Evolutionary conservation across 1,140 invertebrate species (phyloP), one percentile per base, ranked within the genome.

Genomic region (Coenobita brevimanus): DNA sequence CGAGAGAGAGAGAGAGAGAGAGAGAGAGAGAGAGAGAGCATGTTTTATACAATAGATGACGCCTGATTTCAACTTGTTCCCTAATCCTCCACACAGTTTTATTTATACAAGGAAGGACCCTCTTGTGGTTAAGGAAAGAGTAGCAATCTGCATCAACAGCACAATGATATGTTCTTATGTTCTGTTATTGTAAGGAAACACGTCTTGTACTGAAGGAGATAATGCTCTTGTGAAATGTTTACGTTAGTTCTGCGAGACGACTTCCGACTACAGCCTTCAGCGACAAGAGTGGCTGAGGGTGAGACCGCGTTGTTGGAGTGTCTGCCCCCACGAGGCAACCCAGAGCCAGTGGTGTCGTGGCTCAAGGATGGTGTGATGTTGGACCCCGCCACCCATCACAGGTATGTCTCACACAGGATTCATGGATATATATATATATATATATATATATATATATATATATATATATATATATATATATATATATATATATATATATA

Each of bases 301-400:
- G 97, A 98, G 92, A 96, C 96, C 54, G 97, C 97, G 1, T 93
- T 97, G 60, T 93, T 99, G 62, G 96, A 98, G 94, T 99, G 98
- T 93, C 95, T 95, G 62, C 96, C 98, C 67, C 98, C 98, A 17
- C 95, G 95, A 93, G 98, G 98, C 64, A 95, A 97, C 92, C 98
- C 98, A 0, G 97, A 98, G 92, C 98, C 98, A 6, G 96, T 95
- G 24, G 94, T 99, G 27, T 94, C 95, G 90, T 99, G 98, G 97
- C 96, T 95, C 91, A 98, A 97, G 93, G 96, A 98, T 92, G 95
- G 95, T n/a, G 94, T 96, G 92, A 94, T 94, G 81, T 92, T 97
- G 89, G 95, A 96, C 91, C 89, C 89, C 15, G 89, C 89, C 36
- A 89, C 83, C 17, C 82, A 90, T 33, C 89, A 90, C 83, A 90